These are phyloP conservation scores for Phthorimaea operculella DNA, from an alignment of 1,140 invertebrate species.

Conservation along the genomic window DNA sequence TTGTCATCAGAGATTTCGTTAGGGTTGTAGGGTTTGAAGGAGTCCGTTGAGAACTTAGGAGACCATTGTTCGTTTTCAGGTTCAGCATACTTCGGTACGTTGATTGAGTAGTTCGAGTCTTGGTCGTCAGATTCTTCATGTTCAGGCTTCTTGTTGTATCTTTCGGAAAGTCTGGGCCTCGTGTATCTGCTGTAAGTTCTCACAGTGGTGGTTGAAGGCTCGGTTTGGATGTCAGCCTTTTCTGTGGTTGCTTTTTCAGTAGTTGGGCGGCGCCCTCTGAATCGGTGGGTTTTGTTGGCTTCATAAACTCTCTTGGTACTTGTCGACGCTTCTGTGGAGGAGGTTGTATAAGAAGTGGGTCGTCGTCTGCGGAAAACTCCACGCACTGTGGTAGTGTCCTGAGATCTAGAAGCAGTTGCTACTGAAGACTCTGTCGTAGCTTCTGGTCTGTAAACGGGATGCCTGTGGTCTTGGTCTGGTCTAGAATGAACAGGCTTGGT, in stretches of 20 bases:
- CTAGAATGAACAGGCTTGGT: slow-evolving; percentile 55
- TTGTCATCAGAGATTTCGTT: slow-evolving; percentile 60
- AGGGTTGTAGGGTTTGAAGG: slow-evolving; percentile 69
- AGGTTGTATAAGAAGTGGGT: slow-evolving; percentile 35
- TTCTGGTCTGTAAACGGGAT: slow-evolving; percentile 58
- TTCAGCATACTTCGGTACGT: slow-evolving; percentile 54
- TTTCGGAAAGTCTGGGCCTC: slow-evolving; percentile 49
- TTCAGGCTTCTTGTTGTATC: slow-evolving; percentile 51
- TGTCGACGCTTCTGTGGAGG: slow-evolving; percentile 39
- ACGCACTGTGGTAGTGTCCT: slow-evolving; percentile 40
- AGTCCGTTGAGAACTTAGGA: slow-evolving; percentile 68
- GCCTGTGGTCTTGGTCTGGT: slow-evolving; percentile 47
- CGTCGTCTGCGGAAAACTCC: slow-evolving; percentile 44
- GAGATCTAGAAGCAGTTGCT: slow-evolving; percentile 19
- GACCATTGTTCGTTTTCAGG: slow-evolving; percentile 73
- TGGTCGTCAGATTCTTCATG: slow-evolving; percentile 54
- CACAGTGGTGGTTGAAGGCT: slow-evolving; percentile 38
- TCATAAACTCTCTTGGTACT: slow-evolving; percentile 45
- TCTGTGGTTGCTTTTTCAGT: slow-evolving; percentile 49
- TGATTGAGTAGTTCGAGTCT: slow-evolving; percentile 60
- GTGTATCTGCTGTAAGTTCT: slow-evolving; percentile 38
- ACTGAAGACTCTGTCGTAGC: slow-evolving; percentile 34
- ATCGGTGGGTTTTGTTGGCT: slow-evolving; percentile 43
- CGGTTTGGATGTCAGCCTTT: slow-evolving; percentile 41
- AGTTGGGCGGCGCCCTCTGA: slow-evolving; percentile 51